These are phyloP conservation scores for Eustalomyia histrio DNA, from an alignment of 2,888 invertebrate genomes.

Conservation along the genomic window DNA sequence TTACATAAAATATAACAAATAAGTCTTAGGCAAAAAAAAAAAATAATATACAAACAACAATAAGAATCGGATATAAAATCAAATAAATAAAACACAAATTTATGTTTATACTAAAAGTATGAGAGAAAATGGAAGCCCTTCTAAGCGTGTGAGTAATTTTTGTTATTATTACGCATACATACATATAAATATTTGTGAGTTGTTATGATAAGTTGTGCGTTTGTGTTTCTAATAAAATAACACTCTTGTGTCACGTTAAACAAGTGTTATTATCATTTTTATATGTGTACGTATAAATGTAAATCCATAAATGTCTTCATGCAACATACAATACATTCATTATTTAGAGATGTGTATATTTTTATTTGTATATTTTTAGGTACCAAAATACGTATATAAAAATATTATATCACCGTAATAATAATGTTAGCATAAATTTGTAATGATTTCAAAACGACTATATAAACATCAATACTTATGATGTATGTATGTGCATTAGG, in stretches of 20 bases:
- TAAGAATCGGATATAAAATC: neutral
- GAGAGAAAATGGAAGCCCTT: neutral
- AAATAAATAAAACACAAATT: constrained; percentile 33
- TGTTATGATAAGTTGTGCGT: neutral
- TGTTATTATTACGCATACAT: neutral
- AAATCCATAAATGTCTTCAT: neutral
- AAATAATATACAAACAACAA: neutral
- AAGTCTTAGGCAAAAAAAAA: constrained; percentile 16
- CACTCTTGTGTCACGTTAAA: constrained; percentile 42
- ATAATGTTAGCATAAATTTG: constrained; percentile 65
- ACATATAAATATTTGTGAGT: neutral
- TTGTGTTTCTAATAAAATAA: constrained; percentile 14
- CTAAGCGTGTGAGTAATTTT: neutral
- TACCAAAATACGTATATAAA: constrained; percentile 27
- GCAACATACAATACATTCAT: neutral
- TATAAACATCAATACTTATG: constrained; percentile 34
- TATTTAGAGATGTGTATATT: neutral
- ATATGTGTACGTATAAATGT: neutral
- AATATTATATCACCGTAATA: constrained; percentile 37
- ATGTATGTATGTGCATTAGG: constrained; percentile 2
- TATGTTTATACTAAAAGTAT: neutral
- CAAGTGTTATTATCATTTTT: constrained; percentile 24
- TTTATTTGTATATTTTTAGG: constrained; percentile 11
- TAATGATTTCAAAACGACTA: constrained; percentile 50
- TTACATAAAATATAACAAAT: constrained; percentile 31